Conservation (phyloP, 2,888 invertebrate species). For the Nomada fucata region DNA sequence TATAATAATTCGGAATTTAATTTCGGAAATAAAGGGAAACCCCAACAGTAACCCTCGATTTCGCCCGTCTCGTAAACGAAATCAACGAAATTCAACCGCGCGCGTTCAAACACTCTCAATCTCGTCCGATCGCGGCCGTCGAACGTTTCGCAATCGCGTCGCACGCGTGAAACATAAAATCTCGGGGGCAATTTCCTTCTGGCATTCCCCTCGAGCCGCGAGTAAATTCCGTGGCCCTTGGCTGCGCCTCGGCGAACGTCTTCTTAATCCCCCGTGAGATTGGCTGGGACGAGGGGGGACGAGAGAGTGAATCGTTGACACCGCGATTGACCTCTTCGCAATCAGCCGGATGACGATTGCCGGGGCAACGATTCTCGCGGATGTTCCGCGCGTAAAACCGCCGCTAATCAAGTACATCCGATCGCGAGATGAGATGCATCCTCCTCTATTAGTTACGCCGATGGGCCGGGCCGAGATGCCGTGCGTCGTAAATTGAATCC, state of each 20-base stretch:
- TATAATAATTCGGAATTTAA: too few species aligned
- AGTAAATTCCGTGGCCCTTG: neutral
- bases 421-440: slow-evolving; percentile 45
- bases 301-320: slow-evolving; percentile 70
- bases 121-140: too few species aligned
- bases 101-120: too few species aligned
- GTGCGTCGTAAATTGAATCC: slow-evolving; percentile 44
- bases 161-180: too few species aligned
- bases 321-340: slow-evolving; percentile 66
- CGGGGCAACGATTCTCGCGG: slow-evolving; percentile 36
- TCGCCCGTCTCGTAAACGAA: too few species aligned
- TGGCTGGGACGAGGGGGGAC: slow-evolving; percentile 11
- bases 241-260: neutral
- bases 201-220: neutral
- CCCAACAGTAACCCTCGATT: too few species aligned
- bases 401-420: slow-evolving; percentile 44
- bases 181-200: neutral
- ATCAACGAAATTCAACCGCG: too few species aligned
- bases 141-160: too few species aligned
- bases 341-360: slow-evolving; percentile 36
- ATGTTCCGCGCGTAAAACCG: slow-evolving; percentile 23
- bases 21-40: too few species aligned
- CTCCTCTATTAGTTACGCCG: slow-evolving; percentile 30
- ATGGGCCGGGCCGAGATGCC: slow-evolving; percentile 10
- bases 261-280: slow-evolving; percentile 34